These are phyloP conservation scores for Harlomillsia oculata DNA, from an alignment of 1,140 invertebrate species.

Conservation along the genomic window DNA sequence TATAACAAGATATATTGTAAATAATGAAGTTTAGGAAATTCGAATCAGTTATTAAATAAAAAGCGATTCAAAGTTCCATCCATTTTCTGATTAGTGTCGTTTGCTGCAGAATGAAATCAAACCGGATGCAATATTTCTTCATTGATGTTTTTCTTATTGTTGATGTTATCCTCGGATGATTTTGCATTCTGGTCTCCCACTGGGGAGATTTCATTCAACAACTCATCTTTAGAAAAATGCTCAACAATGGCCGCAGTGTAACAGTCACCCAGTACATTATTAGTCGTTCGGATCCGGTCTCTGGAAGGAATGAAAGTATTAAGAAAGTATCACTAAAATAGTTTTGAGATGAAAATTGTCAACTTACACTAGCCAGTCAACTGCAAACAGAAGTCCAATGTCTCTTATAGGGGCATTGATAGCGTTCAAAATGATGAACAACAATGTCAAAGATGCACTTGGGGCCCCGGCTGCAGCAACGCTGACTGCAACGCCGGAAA, in stretches of 20 bases:
- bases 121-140: too few species aligned
- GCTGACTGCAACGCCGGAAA: conserved; percentile 81
- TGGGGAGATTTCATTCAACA: too few species aligned
- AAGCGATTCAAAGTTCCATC: too few species aligned
- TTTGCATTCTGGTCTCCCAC: too few species aligned
- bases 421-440: conserved; percentile 73
- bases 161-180: too few species aligned
- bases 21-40: too few species aligned
- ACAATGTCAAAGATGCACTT: conserved; percentile 76
- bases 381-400: conserved; percentile 71
- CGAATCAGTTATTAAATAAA: too few species aligned
- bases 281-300: conserved; percentile 74
- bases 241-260: conserved; percentile 80
- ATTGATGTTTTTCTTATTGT: too few species aligned
- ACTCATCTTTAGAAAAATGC: too few species aligned
- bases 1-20: too few species aligned
- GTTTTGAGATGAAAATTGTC: background rate
- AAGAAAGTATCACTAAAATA: background rate
- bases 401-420: conserved; percentile 71
- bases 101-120: too few species aligned
- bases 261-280: conserved; percentile 80
- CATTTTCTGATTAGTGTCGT: too few species aligned
- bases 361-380: conserved; percentile 86
- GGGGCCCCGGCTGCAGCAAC: conserved; percentile 88
- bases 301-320: conserved; percentile 43